Percentiles rank a stretch among this genome's conserved stretches.
Evolutionary conservation across 2,113 vertebrate species (phyloP).

Genomic region (Camelus bactrianus): DNA sequence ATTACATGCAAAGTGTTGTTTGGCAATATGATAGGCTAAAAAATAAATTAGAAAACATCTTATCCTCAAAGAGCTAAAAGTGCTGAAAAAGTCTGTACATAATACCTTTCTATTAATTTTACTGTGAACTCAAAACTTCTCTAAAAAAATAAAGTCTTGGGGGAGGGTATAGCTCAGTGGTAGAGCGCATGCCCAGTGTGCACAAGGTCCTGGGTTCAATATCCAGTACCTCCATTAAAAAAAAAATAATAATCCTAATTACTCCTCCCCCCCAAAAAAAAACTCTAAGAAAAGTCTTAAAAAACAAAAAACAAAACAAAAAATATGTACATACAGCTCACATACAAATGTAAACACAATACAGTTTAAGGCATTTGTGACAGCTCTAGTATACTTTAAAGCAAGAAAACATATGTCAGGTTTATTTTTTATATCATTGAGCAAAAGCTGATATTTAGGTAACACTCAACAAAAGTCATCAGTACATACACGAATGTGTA

Average conservation of each 20-base stretch:
- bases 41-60: conserved; percentile 8
- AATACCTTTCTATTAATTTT: conserved; percentile 29
- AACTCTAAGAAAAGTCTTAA: background rate
- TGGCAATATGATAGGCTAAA: background rate
- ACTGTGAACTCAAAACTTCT: background rate
- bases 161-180: no score
- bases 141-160: background rate
- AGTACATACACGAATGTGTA: background rate
- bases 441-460: conserved; percentile 19
- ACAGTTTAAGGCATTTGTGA: background rate
- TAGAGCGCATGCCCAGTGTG: no score
- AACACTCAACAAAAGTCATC: background rate
- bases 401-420: background rate
- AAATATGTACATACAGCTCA: background rate
- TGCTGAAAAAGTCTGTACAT: background rate
- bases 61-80: background rate
- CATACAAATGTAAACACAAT: conserved; percentile 27
- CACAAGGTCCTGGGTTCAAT: no score
- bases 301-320: background rate
- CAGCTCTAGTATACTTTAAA: conserved; percentile 7
- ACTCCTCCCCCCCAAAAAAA: no score
- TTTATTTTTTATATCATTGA: background rate
- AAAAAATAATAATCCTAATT: no score
- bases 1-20: conserved; percentile 15
- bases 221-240: no score